Evolutionary conservation across 2,797 vertebrate species (phyloP).

Genomic region (Gouania willdenowi): DNA sequence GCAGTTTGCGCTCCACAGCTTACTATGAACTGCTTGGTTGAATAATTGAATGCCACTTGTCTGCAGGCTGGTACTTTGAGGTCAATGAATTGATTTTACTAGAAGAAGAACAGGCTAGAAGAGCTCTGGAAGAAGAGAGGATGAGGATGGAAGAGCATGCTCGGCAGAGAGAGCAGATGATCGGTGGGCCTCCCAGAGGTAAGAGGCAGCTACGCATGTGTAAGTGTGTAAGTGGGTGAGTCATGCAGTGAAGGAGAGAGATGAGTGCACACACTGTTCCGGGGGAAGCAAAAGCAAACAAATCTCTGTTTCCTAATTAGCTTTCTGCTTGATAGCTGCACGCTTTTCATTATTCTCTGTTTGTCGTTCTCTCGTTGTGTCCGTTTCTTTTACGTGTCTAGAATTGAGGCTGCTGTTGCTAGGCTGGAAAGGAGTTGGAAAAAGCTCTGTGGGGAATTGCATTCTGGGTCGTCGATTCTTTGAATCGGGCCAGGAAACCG

Average conservation of each 20-base stretch:
- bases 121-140: slow-evolving; percentile 69
- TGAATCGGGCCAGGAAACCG: slow-evolving; percentile 71
- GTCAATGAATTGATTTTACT: slow-evolving; percentile 71
- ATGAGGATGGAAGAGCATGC: slow-evolving; percentile 70
- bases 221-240: slow-evolving; percentile 1
- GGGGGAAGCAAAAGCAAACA: slow-evolving; percentile 5
- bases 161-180: slow-evolving; percentile 70
- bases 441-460: slow-evolving; percentile 76
- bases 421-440: slow-evolving; percentile 78
- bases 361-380: not conserved
- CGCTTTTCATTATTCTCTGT: not conserved
- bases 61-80: slow-evolving; percentile 74
- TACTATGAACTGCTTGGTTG: not conserved
- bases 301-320: no score
- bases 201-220: not conserved
- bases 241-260: not conserved
- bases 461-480: slow-evolving; percentile 73
- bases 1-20: not conserved
- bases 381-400: no score
- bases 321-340: not conserved
- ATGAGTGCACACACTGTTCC: slow-evolving; percentile 3
- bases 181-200: slow-evolving; percentile 78
- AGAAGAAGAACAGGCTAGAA: slow-evolving; percentile 64
- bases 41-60: not conserved
- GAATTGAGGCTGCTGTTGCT: slow-evolving; percentile 73